Evolutionary conservation across 1,140 invertebrate species (phyloP).

Genomic region (Caligus rogercresseyi): DNA sequence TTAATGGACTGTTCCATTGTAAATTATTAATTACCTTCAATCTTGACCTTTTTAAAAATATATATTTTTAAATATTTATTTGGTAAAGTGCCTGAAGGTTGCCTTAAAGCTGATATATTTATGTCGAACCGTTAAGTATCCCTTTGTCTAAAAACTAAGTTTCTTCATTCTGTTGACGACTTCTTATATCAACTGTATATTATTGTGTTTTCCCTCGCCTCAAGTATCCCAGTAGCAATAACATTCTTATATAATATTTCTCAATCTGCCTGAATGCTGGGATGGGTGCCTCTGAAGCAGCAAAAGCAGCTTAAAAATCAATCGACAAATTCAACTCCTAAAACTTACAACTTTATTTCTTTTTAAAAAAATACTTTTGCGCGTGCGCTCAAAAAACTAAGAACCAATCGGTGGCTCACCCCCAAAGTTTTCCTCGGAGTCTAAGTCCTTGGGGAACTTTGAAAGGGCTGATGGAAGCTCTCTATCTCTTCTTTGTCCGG

Average conservation of each 20-base stretch:
- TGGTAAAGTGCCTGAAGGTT: too few relatives aligned
- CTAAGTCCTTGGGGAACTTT: conserved; percentile 28
- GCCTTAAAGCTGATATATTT: too few relatives aligned
- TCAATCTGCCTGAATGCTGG: conserved; percentile 21
- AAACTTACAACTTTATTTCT: background rate
- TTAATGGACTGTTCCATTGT: too few relatives aligned
- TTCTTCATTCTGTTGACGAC: too few relatives aligned
- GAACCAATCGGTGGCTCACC: conserved; percentile 42
- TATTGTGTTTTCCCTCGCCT: background rate
- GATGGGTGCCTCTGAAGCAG: conserved; percentile 20
- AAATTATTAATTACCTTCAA: too few relatives aligned
- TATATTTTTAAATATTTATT: too few relatives aligned
- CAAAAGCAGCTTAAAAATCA: too few relatives aligned
- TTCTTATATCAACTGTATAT: too few relatives aligned
- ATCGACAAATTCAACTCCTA: background rate
- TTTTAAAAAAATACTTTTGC: background rate
- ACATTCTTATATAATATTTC: background rate
- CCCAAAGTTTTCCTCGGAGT: conserved; percentile 35
- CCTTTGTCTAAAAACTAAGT: too few relatives aligned
- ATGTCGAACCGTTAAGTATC: too few relatives aligned
- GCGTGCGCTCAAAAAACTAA: conserved; percentile 25
- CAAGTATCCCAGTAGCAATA: background rate
- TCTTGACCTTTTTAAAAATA: too few relatives aligned
- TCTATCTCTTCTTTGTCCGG: conserved; percentile 44
- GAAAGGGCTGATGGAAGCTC: conserved; percentile 15